These are phyloP conservation scores for Pterocles gutturalis DNA, from an alignment of 2,113 vertebrate genomes.

Conservation along the genomic window DNA sequence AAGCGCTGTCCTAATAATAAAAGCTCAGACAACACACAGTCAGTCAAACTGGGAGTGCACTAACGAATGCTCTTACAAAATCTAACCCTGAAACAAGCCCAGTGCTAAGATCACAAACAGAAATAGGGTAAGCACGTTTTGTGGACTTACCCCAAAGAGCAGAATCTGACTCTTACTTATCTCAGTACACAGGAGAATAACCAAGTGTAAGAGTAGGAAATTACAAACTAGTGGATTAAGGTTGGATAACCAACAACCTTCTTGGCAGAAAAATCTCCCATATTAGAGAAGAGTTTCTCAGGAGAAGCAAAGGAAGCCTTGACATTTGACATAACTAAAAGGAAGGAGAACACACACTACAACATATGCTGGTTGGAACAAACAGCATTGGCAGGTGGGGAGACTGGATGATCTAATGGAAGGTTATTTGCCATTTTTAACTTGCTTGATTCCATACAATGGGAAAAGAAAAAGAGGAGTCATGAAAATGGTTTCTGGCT, in stretches of 20 bases:
- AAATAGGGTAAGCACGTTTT: neutral
- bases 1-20: neutral
- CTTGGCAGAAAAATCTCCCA: neutral
- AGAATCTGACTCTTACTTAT: neutral
- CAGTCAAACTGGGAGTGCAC: neutral
- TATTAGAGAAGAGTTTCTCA: neutral
- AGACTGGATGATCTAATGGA: neutral
- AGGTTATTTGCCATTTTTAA: conserved; percentile 3
- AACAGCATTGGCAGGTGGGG: neutral
- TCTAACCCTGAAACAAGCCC: neutral
- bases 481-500: neutral
- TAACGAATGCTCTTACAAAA: neutral
- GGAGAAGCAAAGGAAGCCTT: conserved; percentile 23
- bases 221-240: neutral
- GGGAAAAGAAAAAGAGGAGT: neutral
- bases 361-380: conserved; percentile 3
- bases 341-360: neutral
- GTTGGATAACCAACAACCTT: neutral
- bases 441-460: neutral
- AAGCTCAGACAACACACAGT: neutral
- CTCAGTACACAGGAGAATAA: neutral
- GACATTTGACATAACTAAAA: conserved; percentile 30
- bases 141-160: neutral
- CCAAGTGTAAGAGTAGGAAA: neutral
- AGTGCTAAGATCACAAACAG: neutral